Evolutionary conservation across 2,797 vertebrate genomes (phyloP).

Genomic region (Prionace glauca): DNA sequence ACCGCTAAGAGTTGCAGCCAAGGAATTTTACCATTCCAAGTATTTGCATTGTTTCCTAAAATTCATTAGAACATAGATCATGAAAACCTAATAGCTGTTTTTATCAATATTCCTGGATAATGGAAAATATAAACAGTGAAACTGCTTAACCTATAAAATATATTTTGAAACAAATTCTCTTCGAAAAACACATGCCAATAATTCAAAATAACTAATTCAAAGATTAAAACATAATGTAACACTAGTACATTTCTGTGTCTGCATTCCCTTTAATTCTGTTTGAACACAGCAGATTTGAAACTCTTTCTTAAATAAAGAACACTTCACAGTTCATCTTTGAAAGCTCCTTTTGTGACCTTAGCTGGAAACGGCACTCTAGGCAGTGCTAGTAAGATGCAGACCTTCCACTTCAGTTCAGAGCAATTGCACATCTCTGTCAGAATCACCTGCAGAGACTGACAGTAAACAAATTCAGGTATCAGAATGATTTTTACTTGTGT

Average conservation of each 20-base stretch:
- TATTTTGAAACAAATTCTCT: neutral
- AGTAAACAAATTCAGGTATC: slow-evolving; percentile 20
- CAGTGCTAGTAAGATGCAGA: neutral
- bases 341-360: slow-evolving; percentile 14
- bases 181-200: neutral
- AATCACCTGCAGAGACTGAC: slow-evolving; percentile 21
- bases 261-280: slow-evolving; percentile 6
- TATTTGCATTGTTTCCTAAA: neutral
- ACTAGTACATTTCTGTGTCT: neutral
- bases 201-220: neutral
- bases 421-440: slow-evolving; percentile 1
- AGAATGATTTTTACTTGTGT: slow-evolving; percentile 8
- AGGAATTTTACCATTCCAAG: neutral
- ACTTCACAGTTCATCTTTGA: neutral
- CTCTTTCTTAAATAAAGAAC: neutral
- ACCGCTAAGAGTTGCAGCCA: neutral
- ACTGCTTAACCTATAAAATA: neutral
- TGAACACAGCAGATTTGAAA: neutral
- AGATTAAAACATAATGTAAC: neutral
- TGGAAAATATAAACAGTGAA: neutral
- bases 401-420: slow-evolving; percentile 10
- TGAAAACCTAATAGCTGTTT: neutral
- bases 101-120: neutral
- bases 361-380: neutral
- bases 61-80: neutral